Percentiles rank a stretch among this genome's conserved stretches.
Evolutionary conservation across 2,113 vertebrate genomes (phyloP).

Genomic region (Cyprinodon tularosa): DNA sequence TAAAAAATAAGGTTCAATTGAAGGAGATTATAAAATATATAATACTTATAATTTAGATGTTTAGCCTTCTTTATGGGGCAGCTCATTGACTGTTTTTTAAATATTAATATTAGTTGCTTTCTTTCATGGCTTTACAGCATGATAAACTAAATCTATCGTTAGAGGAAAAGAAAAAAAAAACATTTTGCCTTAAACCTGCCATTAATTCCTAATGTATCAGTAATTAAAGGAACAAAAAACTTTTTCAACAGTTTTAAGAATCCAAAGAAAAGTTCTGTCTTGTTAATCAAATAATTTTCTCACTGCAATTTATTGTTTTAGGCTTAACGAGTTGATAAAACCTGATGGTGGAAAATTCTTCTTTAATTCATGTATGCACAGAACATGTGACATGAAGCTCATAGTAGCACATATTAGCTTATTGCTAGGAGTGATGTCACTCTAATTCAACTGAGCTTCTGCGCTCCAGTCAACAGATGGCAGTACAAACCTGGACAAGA

Average conservation of each 20-base stretch:
- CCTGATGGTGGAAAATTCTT: neutral
- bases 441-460: slow-evolving; percentile 8
- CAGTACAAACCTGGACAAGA: slow-evolving; percentile 46
- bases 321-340: slow-evolving; percentile 5
- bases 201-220: neutral
- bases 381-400: slow-evolving; percentile 19
- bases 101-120: too few relatives aligned
- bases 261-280: neutral
- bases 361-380: slow-evolving; percentile 15
- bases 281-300: neutral
- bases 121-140: too few relatives aligned
- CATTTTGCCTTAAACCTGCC: too few relatives aligned
- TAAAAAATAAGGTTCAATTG: too few relatives aligned
- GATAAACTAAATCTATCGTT: too few relatives aligned
- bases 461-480: slow-evolving; percentile 68
- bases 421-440: slow-evolving; percentile 40
- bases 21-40: too few relatives aligned
- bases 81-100: too few relatives aligned
- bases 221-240: neutral
- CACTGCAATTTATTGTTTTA: too few relatives aligned
- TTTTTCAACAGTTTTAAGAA: neutral
- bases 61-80: too few relatives aligned
- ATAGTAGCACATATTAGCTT: neutral
- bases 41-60: too few relatives aligned
- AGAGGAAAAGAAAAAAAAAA: too few relatives aligned